Conservation (phyloP, 2,113 vertebrate genomes). For the Neolamprologus kungweensis region DNA sequence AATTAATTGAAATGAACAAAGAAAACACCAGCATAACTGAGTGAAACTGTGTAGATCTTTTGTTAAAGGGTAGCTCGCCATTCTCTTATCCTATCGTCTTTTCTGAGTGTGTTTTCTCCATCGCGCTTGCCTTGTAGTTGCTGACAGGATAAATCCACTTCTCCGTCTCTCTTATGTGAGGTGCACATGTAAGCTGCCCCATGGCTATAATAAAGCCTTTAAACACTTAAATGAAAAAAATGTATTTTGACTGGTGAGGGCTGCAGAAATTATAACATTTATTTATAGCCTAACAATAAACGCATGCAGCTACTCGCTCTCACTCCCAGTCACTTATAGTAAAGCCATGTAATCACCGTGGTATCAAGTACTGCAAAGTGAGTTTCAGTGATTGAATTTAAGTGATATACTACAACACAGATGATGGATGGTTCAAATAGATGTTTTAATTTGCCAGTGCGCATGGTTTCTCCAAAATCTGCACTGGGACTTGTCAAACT, state of each 20-base stretch:
- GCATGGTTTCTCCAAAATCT: background rate
- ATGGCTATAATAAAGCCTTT: slow-evolving; percentile 35
- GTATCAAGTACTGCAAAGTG: background rate
- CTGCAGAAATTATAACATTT: slow-evolving; percentile 24
- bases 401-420: background rate
- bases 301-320: background rate
- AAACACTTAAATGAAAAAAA: slow-evolving; percentile 1
- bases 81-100: background rate
- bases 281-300: slow-evolving; percentile 39
- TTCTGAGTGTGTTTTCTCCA: background rate
- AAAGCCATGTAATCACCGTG: background rate
- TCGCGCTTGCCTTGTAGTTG: background rate
- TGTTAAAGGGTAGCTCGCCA: background rate
- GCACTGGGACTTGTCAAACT: background rate
- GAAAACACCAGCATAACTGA: background rate
- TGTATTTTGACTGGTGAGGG: background rate
- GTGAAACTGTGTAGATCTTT: background rate
- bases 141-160: slow-evolving; percentile 34
- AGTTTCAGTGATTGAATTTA: slow-evolving; percentile 10
- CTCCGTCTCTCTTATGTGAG: slow-evolving; percentile 1
- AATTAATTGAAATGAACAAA: background rate
- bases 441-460: slow-evolving; percentile 15
- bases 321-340: background rate
- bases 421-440: slow-evolving; percentile 14
- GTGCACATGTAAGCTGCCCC: slow-evolving; percentile 31